Evolutionary conservation across 2,888 invertebrate species (phyloP), one percentile per base, ranked within the genome.

Genomic region (Silvanus unidentatus): DNA sequence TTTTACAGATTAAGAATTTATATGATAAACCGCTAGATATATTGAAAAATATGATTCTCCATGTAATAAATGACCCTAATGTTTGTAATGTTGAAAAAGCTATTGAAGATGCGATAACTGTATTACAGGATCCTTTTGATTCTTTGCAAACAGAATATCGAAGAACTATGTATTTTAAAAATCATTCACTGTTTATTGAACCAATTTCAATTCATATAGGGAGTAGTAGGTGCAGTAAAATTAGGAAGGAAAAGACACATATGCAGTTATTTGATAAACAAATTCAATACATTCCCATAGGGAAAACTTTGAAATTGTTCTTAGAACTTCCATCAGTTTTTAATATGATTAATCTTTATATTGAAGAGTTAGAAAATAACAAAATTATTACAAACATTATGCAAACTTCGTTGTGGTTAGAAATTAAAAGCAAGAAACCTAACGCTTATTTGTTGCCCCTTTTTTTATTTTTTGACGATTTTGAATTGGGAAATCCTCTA

Each of bases 401-500:
- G 5, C 16, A 39, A 12, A 22, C 13, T 12, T 6, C 16, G 2
- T 28, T 39, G 11, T 39, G 39, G 39, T 22, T 22, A 22, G n/a
- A n/a, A 13, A 39, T 39, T 16, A 3, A 39, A 39, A 39, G 11
- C 10, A 22, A 22, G 14, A 15, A 4, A 13, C 4, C 2, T 12
- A 13, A 37, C 3, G 12, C 13, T 14, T 11, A 8, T 4, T 13
- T 37, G n/a, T 16, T 37, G 8, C 37, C 37, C 10, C 5, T 37
- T 9, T 16, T 37, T 15, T 15, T 37, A 37, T 37, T 15, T 16
- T 37, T 37, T 37, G 37, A 37, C n/a, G 37, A 37, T 16, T 59
- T 52, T 44, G 59, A 61, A 47, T 37, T 42, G 10, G 58, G 58
- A 14, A 59, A 61, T 44, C 52, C 59, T 8, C 32, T 60, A 27